A percentile compares a stretch with the other conserved stretches of the same genome.
phyloP scores from a whole-genome alignment of 37 sponge, comb jelly and placozoan species.

The Haliclona indistincta region DNA sequence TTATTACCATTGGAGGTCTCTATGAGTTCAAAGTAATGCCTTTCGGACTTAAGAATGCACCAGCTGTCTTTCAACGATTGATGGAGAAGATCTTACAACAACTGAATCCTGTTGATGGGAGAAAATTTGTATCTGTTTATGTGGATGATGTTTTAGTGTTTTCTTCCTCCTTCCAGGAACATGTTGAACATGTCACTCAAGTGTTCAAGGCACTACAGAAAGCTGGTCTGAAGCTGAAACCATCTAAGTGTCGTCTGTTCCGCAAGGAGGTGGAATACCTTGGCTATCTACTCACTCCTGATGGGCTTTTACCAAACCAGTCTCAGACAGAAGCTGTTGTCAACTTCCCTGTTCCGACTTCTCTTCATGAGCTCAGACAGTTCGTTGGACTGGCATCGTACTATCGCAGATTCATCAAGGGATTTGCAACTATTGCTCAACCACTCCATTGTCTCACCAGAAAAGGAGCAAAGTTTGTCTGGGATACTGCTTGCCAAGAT shows the following conservation, averaged over 20 bases:
- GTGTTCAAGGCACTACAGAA: conserved; percentile 22
- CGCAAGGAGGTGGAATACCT: conserved; percentile 8
- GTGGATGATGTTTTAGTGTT: conserved; percentile 53
- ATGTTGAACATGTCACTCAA: conserved; percentile 21
- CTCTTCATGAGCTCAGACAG: neutral
- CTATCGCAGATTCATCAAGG: conserved; percentile 29
- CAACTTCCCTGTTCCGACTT: conserved; percentile 20
- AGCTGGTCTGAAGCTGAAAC: conserved; percentile 24
- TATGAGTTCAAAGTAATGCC: conserved; percentile 35
- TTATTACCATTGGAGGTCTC: conserved; percentile 11
- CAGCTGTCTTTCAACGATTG: conserved; percentile 28
- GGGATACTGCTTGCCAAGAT: neutral
- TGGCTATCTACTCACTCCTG: conserved; percentile 33
- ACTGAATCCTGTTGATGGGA: neutral
- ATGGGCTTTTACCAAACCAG: conserved; percentile 46
- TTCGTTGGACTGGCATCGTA: conserved; percentile 35
- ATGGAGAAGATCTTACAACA: conserved; percentile 23
- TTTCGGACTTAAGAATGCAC: conserved; percentile 26
- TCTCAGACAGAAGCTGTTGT: conserved; percentile 22
- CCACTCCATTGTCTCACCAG: neutral
- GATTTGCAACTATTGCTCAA: conserved; percentile 16
- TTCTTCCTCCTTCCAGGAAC: conserved; percentile 27
- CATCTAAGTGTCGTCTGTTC: conserved; percentile 21
- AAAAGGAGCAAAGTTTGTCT: neutral
- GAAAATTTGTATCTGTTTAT: too few species aligned